Percentiles rank a stretch among this genome's conserved stretches.
These are phyloP conservation scores for Lepidothrix coronata DNA, from an alignment of 2,113 vertebrate species.

Conservation along the genomic window DNA sequence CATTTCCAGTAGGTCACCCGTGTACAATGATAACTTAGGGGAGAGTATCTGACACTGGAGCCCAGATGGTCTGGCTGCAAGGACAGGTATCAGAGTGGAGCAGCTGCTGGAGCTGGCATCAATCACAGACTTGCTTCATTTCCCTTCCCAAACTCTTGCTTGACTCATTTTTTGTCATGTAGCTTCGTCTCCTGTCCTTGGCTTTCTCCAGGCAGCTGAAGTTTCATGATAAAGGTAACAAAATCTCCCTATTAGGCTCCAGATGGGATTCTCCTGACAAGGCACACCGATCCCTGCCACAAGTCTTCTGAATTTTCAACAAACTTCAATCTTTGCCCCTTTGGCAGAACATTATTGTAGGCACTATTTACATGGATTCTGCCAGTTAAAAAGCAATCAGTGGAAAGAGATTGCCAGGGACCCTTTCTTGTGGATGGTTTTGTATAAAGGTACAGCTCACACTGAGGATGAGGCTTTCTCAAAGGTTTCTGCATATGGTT, in stretches of 20 bases:
- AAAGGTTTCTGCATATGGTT: not conserved
- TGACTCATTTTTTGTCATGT: not conserved
- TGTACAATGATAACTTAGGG: not conserved
- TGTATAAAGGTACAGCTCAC: not conserved
- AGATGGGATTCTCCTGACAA: not conserved
- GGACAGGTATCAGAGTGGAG: not conserved
- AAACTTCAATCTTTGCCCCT: not conserved
- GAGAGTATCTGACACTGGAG: not conserved
- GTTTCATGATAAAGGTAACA: not conserved
- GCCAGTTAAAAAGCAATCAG: not conserved
- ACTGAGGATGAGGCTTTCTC: not conserved
- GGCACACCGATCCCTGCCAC: not conserved
- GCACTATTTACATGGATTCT: not conserved
- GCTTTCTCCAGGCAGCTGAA: not conserved
- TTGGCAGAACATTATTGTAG: not conserved
- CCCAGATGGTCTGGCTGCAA: not conserved
- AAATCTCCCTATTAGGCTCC: not conserved
- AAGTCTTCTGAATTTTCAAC: not conserved
- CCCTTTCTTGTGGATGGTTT: not conserved
- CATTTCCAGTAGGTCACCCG: not conserved
- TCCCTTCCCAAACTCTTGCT: not conserved
- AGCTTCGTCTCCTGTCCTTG: not conserved
- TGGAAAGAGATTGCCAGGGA: not conserved
- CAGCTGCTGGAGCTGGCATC: slow-evolving; percentile 1
- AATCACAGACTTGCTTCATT: not conserved